Conservation (phyloP, 2,888 invertebrate species). For the Gymnosoma rotundatum region DNA sequence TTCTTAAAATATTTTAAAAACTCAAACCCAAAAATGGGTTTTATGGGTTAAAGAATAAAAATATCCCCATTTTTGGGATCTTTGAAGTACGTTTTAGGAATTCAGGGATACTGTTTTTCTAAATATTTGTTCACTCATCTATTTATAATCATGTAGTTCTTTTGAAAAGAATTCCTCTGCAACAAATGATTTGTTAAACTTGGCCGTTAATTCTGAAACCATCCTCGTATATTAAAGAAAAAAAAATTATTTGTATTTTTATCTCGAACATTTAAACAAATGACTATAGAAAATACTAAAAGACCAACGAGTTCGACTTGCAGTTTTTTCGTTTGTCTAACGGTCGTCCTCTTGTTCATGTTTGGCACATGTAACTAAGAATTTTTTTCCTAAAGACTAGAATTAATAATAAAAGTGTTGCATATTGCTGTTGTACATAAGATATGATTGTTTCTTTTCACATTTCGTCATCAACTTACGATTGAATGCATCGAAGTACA, state of each 20-base stretch:
- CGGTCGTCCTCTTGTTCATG: background rate
- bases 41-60: no score
- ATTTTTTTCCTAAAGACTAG: background rate
- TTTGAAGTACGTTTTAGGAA: no score
- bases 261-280: background rate
- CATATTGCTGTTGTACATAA: slow-evolving; percentile 9
- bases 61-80: no score
- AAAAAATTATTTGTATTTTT: background rate
- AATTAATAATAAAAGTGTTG: slow-evolving; percentile 30
- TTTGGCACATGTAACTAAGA: slow-evolving; percentile 9
- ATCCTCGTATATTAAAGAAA: background rate
- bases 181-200: background rate
- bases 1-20: no score
- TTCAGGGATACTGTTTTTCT: no score
- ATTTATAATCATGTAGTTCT: no score
- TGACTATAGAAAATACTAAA: background rate
- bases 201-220: background rate
- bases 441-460: slow-evolving; percentile 1
- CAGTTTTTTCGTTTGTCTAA: background rate
- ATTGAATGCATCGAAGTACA: background rate
- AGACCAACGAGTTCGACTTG: slow-evolving; percentile 2
- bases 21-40: no score
- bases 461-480: background rate
- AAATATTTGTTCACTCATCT: no score
- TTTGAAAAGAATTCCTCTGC: no score